Conservation (phyloP, 2,797 vertebrate genomes). For the Fundulus diaphanus region DNA sequence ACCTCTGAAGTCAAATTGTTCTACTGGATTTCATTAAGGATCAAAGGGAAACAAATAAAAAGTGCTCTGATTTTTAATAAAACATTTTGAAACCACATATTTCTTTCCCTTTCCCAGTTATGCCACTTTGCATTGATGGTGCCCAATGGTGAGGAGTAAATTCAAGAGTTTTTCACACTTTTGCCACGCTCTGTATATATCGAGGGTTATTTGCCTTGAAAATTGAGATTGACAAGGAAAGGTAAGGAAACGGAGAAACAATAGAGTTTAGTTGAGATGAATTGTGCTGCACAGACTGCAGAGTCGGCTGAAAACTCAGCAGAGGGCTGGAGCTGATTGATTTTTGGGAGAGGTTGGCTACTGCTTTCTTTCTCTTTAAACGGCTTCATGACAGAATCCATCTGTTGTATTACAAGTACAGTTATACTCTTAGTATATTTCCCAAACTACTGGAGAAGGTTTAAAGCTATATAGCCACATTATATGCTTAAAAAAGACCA, state of each 20-base stretch:
- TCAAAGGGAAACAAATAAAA: not conserved
- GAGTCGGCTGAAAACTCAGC: slow-evolving; percentile 37
- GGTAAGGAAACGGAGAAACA: not conserved
- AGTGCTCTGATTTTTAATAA: not conserved
- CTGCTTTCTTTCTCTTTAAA: slow-evolving; percentile 6
- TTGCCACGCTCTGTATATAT: not conserved
- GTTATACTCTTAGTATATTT: not conserved
- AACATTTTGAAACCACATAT: not conserved
- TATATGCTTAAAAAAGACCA: no score
- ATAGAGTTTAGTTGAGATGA: not conserved
- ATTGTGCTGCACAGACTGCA: slow-evolving; percentile 17
- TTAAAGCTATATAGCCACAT: no score
- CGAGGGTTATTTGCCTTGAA: not conserved
- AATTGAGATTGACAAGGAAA: slow-evolving; percentile 1
- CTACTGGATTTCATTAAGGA: not conserved
- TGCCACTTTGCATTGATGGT: not conserved
- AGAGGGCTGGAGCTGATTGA: slow-evolving; percentile 24
- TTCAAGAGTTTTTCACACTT: not conserved
- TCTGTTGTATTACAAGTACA: not conserved
- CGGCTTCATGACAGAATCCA: not conserved
- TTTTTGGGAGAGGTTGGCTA: slow-evolving; percentile 25
- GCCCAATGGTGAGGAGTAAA: not conserved
- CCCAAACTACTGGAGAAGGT: not conserved
- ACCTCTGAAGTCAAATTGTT: not conserved
- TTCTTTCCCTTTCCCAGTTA: not conserved